Evolutionary conservation across 2,888 invertebrate species (phyloP), one percentile per base, ranked within the genome.

Genomic region (Folsomia manolachei): DNA sequence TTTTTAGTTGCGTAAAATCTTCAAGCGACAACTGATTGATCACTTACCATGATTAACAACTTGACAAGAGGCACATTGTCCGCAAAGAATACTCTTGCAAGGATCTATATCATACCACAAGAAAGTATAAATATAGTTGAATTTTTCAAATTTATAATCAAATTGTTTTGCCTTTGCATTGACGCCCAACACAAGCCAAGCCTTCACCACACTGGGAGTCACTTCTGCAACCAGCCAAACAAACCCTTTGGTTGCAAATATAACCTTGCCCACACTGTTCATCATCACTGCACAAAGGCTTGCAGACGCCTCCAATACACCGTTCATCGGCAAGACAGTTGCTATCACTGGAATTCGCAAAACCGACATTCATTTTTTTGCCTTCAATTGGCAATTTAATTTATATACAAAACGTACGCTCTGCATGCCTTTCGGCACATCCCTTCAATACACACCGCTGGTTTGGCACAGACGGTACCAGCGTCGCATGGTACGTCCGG

Each of bases 191-290:
- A 83, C 95, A 95, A 18, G 94, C 90, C 83, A 93, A 88, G 73
- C 90, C 87, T 74, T 85, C 86, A 9, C 89, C 87, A 82, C 95
- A 95, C 18, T 90, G 88, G 62, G 89, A 89, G 82, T 95, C 94
- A 82, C 90, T 92, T 73, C 94, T 88, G 82, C 95, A 95, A 63
- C 95, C 95, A 81, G 90, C 88, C 82, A 92, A 89, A 83, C 95
- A 95, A 76, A 94, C 87, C 81, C 94, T 88, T 81, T 91, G 92
- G 83, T 92, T 91, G 82, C 95, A 95, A 81, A 95, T 93, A 84
- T 94, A 92, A 78, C 91, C 90, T 18, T 88, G 86, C 23, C 88
- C 88, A 82, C 95, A 95, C 73, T 91, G 89, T 18, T 89, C 88
- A 83, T 95, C 94, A 69, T 90, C 92, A 82, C 94, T 95, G 82